Base-by-base conservation (phyloP, 2,797 vertebrate species). In the Sternotherus odoratus region DNA sequence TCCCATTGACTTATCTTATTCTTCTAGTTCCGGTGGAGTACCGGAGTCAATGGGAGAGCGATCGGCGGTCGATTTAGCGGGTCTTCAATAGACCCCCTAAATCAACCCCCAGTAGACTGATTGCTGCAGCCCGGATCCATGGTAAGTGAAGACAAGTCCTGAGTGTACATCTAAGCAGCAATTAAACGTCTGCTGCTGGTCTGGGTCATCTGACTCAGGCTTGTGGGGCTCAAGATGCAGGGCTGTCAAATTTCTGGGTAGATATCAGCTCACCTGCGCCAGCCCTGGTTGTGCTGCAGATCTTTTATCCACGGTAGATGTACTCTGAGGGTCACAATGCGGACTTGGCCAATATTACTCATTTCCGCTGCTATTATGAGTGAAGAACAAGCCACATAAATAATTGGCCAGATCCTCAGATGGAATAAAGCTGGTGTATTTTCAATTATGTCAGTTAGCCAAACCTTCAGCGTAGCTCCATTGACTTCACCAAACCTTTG, bases 301-400 rank as follows among this genome's bases (percentile, higher is more conserved):
- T 23, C n/a, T 10, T 66, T 66, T 66, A 66, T 66, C n/a, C 16
- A 36, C 17, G 36, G 63, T 36, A 66, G 9, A 36, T 21, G 19
- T 23, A 36, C 33, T n/a, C n/a, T 66, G n/a, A 66, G 63, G 19
- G 10, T 66, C 63, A 66, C 30, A n/a, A 21, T 19, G 57, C 33
- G 63, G n/a, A n/a, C 63, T 21, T 66, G n/a, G 19, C 33, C n/a
- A 19, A 3, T 8, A 9, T 16, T 15, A 51, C 33, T 75, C 49
- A 11, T 91, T 83, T 15, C 23, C 26, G 8, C 26, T 82, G 33
- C 69, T 60, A 26, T 51, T 88, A 51, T 82, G 66, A 91, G 82
- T 66, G 24, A 83, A 87, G 88, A 12, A 0, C 19, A 53, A 2
- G 85, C 1, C 1, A 69, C 84, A 85, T 33, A 84, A 78, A 57